Percentiles rank a stretch among this genome's conserved stretches.
Evolutionary conservation across 2,113 vertebrate species (phyloP).

Genomic region (Phainopepla nitens): DNA sequence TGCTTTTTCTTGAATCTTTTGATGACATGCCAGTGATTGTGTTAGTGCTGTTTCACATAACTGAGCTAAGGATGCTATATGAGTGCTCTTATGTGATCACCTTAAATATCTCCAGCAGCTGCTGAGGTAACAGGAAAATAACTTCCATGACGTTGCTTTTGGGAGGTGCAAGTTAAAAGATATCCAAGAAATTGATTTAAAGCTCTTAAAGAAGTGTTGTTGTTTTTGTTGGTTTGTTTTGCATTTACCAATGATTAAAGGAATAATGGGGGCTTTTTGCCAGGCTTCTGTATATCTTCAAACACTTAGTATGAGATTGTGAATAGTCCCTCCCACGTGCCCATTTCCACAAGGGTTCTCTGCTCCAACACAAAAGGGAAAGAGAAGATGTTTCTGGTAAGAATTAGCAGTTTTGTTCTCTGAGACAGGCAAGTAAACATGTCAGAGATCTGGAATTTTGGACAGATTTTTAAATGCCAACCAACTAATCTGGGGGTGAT

Average conservation of each 20-base stretch:
- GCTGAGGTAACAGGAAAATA: background rate
- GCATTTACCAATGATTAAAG: background rate
- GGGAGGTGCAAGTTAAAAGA: background rate
- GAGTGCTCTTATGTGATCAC: background rate
- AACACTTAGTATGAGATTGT: background rate
- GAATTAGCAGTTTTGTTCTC: background rate
- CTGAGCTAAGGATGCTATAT: background rate
- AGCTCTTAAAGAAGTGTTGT: background rate
- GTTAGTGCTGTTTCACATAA: background rate
- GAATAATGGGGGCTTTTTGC: background rate
- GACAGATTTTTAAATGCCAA: background rate
- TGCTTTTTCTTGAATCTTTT: background rate
- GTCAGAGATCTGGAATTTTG: background rate
- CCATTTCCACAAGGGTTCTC: background rate
- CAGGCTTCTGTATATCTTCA: background rate
- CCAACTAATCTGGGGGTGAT: background rate
- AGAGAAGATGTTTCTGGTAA: background rate
- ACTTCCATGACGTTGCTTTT: background rate
- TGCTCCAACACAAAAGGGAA: background rate
- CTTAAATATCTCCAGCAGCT: background rate
- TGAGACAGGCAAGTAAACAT: background rate
- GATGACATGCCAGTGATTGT: background rate
- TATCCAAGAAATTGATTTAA: background rate
- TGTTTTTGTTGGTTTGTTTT: too few relatives aligned
- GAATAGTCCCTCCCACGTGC: background rate